Evolutionary conservation across 2,113 vertebrate genomes (phyloP), one percentile per base, ranked within the genome.

Genomic region (Oncorhynchus masou): DNA sequence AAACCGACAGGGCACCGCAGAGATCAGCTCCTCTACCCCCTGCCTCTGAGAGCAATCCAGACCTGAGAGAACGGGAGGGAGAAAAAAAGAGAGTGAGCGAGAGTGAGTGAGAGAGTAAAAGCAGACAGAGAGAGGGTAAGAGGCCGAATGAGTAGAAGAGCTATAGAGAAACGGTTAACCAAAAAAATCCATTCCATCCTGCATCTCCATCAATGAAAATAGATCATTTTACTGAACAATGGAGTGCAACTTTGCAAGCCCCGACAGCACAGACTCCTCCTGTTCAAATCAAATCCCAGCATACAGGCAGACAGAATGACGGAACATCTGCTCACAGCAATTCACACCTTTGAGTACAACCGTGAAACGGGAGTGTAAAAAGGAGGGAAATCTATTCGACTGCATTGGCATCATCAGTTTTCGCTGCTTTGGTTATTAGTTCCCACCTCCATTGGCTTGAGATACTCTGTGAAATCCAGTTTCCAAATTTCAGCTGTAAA

Each of bases 1-100:
- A 71, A 96, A 97, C 84, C 91, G 94, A 87, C 95, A 94, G 24
- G 97, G 97, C 74, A 94, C 92, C 0, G 95, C 95, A 74, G 97
- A 96, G 90, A 98, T 96, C 89, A 98, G 93, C 80, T 96, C 96
- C 91, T 99, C 98, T 92, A 98, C 95, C 6, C 95, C 96, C 83
- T 96, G 96, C 49, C 95, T 96, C 93, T 98, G 96, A 74, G 94
- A 93, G 75, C 94, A 95, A 70, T 96, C 96, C 84, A 94, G 83
- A 86, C 94, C 95, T 96, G 85, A 73, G 49, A 76, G 22, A 25
- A 24, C 13, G 6, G 4, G 2, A 48, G 62, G 25, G 72, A 15
- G 57, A 16, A n/a, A 45, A 8, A 7, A 24, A 20, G 45, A 16
- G 25, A n/a, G 8, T 12, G 2, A 34, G 68, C 31, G 25, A 77